These are phyloP conservation scores for Melitaea athalia DNA, from an alignment of 2,888 invertebrate species.

Conservation along the genomic window DNA sequence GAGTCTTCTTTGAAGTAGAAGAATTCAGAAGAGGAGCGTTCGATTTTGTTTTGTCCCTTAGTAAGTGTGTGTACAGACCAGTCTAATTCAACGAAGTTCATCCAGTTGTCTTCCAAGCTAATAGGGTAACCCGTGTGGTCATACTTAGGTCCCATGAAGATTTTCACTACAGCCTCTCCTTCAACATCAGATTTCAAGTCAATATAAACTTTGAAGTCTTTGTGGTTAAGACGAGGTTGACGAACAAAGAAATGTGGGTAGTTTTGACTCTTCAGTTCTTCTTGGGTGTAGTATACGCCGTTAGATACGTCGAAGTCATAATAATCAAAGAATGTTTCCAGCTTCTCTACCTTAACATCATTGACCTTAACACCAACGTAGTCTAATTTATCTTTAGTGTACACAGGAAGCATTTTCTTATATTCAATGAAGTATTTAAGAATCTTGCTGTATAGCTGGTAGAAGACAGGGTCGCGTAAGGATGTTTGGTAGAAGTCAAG, in stretches of 20 bases:
- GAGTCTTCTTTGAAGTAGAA: conserved; percentile 84
- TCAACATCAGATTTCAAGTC: conserved; percentile 83
- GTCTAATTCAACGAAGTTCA: conserved; percentile 84
- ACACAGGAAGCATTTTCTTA: conserved; percentile 82
- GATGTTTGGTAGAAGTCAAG: conserved; percentile 85
- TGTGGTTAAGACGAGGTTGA: conserved; percentile 87
- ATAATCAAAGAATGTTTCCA: conserved; percentile 86
- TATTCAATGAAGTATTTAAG: conserved; percentile 82
- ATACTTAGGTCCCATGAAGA: conserved; percentile 87
- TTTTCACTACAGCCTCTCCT: conserved; percentile 82
- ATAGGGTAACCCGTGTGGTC: conserved; percentile 80
- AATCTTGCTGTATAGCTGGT: conserved; percentile 84
- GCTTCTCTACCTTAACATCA: conserved; percentile 82
- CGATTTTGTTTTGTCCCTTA: conserved; percentile 84
- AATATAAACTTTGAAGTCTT: conserved; percentile 84
- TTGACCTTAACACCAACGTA: conserved; percentile 84
- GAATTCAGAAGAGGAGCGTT: conserved; percentile 85
- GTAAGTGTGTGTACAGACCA: conserved; percentile 82
- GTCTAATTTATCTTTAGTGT: conserved; percentile 80
- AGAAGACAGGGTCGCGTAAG: conserved; percentile 88
- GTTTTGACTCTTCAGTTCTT: conserved; percentile 60
- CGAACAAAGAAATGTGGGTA: conserved; percentile 79
- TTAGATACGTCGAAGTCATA: conserved; percentile 84
- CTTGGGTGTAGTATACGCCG: conserved; percentile 59
- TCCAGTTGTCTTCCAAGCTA: conserved; percentile 78